A percentile compares a stretch with the other conserved stretches of the same genome.
These are phyloP conservation scores for Trypoxylon attenuatum DNA, from an alignment of 2,888 invertebrate species.

Conservation along the genomic window DNA sequence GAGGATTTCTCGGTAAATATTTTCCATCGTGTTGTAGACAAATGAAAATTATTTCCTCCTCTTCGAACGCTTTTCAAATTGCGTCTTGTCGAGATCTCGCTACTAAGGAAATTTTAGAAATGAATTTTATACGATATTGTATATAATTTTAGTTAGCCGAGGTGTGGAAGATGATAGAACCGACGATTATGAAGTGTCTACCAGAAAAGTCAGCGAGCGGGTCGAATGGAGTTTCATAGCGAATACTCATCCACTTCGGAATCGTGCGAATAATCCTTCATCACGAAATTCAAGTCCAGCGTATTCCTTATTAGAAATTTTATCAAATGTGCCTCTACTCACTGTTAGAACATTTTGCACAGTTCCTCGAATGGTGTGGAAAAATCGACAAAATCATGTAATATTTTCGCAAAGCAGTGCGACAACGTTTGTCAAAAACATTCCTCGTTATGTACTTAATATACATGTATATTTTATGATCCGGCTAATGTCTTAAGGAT, in stretches of 20 bases:
- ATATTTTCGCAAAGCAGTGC: constrained; percentile 16
- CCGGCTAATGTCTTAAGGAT: constrained; percentile 15
- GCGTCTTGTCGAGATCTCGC: too few relatives aligned
- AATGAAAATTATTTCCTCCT: too few relatives aligned
- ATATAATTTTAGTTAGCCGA: constrained; percentile 75
- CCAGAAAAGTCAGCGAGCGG: constrained; percentile 69
- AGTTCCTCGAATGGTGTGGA: constrained; percentile 3
- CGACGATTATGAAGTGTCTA: constrained; percentile 76
- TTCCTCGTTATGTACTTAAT: constrained; percentile 68
- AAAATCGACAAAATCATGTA: constrained; percentile 1
- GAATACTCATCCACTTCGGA: constrained; percentile 9
- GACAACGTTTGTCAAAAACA: constrained; percentile 36
- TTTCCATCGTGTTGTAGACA: too few relatives aligned
- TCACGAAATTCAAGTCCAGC: too few relatives aligned
- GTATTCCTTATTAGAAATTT: neutral
- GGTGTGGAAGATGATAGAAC: constrained; percentile 77
- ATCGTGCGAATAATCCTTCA: neutral
- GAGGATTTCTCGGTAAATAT: too few relatives aligned
- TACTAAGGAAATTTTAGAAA: neutral
- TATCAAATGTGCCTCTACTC: neutral
- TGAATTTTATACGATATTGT: neutral
- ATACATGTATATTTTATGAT: constrained; percentile 61
- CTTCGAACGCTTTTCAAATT: too few relatives aligned
- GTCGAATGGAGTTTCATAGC: constrained; percentile 61
- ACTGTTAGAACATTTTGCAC: constrained; percentile 1